phyloP scores from a whole-genome alignment of 2,797 vertebrate genomes.

The Pseudochirops corinnae region DNA sequence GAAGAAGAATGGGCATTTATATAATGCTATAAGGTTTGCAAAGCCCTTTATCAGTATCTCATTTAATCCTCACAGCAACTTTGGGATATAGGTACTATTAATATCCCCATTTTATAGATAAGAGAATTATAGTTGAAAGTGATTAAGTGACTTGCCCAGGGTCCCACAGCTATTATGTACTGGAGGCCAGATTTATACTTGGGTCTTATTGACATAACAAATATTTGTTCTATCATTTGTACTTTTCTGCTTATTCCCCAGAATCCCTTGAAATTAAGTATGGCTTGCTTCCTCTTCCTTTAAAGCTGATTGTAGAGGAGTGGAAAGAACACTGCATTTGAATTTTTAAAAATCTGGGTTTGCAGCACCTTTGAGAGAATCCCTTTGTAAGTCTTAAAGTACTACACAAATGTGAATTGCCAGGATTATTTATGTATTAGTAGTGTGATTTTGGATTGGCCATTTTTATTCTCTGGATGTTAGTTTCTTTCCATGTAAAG shows the following conservation, averaged over 20 bases:
- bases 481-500: neutral
- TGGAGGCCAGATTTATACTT: neutral
- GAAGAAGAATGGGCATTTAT: neutral
- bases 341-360: neutral
- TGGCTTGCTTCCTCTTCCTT: neutral
- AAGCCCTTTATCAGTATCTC: neutral
- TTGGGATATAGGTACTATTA: neutral
- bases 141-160: neutral
- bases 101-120: neutral
- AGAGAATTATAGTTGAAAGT: neutral
- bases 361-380: neutral
- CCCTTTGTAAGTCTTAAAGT: neutral
- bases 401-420: neutral
- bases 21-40: neutral
- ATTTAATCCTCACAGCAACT: neutral
- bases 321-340: neutral
- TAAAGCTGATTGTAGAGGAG: neutral
- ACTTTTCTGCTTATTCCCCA: neutral
- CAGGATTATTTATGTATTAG: neutral
- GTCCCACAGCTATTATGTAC: neutral
- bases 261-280: neutral
- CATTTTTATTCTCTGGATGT: neutral
- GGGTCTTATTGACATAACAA: neutral
- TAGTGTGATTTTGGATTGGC: neutral
- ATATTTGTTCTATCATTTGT: neutral